Base-by-base conservation (phyloP, 2,113 vertebrate genomes). In the Hemibagrus wyckioides region DNA sequence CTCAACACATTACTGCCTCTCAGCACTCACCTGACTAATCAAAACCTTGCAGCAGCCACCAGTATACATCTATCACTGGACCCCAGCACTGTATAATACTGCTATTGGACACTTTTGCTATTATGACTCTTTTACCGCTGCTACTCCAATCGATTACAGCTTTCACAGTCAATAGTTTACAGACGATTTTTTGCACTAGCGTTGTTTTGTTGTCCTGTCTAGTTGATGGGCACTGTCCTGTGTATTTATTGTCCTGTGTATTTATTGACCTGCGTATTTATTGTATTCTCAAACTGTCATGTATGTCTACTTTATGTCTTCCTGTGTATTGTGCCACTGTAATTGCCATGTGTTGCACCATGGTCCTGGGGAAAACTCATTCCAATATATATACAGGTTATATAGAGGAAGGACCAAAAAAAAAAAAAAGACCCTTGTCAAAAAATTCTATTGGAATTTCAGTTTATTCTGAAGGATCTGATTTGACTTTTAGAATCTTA, bases 1-100 rank as follows among this genome's bases (percentile, higher is more conserved):
- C 28, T 52, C 48, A 30, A 50, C 41, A 48, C 41, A 28, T 23
- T 76, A 10, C 48, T 7, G 28, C 75, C 28, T 50, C 44, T 52
- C 25, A 50, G 75, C 25, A 50, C 75, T 77, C 41, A 77, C 75
- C 75, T 77, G 44, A 77, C 28, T 52, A 50, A 77, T 77, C 44
- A 30, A 77, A 77, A 50, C 41, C 44, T 52, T 17, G 14, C 33
- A 71, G 33, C 67, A 19, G 33, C 67, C 36, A 73, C 36, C 69
- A 41, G 39, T 41, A 21, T 73, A 39, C 39, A 73, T 44, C 39
- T 73, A 36, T 52, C 44, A 50, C 13, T 52, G 44, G 14, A 77
- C 14, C n/a, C 44, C 73, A 15, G 75, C 73, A 28, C 23, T 48
- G 19, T 76, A 75, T 75, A 48, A 76, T 76, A 36, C 69, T 73